phyloP scores from a whole-genome alignment of 2,888 invertebrate species.

The Meteorus colon region DNA sequence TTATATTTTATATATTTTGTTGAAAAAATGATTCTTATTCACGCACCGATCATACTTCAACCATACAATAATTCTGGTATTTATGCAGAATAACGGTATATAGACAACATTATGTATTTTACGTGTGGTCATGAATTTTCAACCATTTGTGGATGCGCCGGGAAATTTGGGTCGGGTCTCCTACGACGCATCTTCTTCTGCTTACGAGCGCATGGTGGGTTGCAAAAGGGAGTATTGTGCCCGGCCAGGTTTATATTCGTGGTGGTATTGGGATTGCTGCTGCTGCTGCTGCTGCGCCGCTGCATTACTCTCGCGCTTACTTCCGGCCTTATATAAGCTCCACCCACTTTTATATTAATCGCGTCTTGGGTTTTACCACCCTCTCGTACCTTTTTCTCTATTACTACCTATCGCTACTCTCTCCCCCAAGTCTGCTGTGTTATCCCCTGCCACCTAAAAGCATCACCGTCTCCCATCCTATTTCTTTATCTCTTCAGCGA shows the following conservation, averaged over 20 bases:
- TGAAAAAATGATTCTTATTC: not conserved
- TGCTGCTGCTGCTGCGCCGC: constrained; percentile 43
- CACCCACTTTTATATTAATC: constrained; percentile 74
- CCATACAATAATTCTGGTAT: not conserved
- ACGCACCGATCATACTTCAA: not conserved
- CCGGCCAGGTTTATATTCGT: constrained; percentile 22
- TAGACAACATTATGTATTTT: not conserved
- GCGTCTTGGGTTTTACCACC: constrained; percentile 69
- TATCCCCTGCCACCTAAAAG: constrained; percentile 23
- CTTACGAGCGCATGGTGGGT: constrained; percentile 21
- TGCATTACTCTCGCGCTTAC: constrained; percentile 71
- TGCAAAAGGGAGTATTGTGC: constrained; percentile 7
- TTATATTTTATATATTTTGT: not conserved
- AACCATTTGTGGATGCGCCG: not conserved
- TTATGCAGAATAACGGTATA: not conserved
- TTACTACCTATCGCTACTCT: not conserved
- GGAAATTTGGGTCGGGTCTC: constrained; percentile 50
- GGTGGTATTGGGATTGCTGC: not conserved
- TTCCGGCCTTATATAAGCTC: constrained; percentile 68
- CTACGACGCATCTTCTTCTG: constrained; percentile 49
- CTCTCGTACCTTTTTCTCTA: constrained; percentile 55
- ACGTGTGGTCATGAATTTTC: not conserved
- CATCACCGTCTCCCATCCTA: constrained; percentile 53
- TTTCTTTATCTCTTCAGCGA: constrained; percentile 69
- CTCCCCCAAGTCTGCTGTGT: constrained; percentile 12